A percentile compares a stretch with the other conserved stretches of the same genome.
Conservation (phyloP, 2,888 invertebrate genomes). For the Synanthedon formicaeformis region DNA sequence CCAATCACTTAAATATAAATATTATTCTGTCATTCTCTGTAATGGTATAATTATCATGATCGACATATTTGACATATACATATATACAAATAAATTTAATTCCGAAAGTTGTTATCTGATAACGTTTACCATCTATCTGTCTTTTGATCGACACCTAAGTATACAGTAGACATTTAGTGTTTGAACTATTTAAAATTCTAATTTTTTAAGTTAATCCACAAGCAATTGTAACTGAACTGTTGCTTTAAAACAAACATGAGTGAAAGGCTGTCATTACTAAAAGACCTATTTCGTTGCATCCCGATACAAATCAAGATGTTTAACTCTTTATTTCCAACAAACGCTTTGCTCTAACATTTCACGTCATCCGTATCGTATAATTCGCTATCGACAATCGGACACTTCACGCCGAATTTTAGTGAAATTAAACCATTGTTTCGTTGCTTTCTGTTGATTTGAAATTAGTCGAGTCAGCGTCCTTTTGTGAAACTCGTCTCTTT, state of each 20-base stretch:
- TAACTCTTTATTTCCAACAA: slow-evolving; percentile 26
- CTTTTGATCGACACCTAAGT: too few relatives aligned
- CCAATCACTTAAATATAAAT: too few relatives aligned
- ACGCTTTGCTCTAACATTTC: slow-evolving; percentile 38
- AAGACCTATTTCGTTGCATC: slow-evolving; percentile 19
- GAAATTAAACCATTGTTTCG: background rate
- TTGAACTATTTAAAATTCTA: too few relatives aligned
- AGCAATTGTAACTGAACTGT: background rate
- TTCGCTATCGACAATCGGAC: slow-evolving; percentile 35
- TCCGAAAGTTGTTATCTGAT: too few relatives aligned
- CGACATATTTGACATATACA: too few relatives aligned
- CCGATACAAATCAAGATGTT: slow-evolving; percentile 24
- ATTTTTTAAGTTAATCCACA: too few relatives aligned
- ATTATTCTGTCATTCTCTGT: too few relatives aligned
- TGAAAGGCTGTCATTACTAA: slow-evolving; percentile 9
- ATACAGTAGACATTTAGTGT: too few relatives aligned
- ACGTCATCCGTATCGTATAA: slow-evolving; percentile 28
- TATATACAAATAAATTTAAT: too few relatives aligned
- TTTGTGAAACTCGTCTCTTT: slow-evolving; percentile 7
- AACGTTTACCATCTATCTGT: too few relatives aligned
- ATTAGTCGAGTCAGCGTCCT: slow-evolving; percentile 18
- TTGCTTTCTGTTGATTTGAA: slow-evolving; percentile 3
- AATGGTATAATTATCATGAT: too few relatives aligned
- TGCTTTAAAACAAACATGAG: background rate
- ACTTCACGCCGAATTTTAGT: slow-evolving; percentile 41